phyloP scores from a whole-genome alignment of 2,797 vertebrate species.

The Podarcis lilfordi region DNA sequence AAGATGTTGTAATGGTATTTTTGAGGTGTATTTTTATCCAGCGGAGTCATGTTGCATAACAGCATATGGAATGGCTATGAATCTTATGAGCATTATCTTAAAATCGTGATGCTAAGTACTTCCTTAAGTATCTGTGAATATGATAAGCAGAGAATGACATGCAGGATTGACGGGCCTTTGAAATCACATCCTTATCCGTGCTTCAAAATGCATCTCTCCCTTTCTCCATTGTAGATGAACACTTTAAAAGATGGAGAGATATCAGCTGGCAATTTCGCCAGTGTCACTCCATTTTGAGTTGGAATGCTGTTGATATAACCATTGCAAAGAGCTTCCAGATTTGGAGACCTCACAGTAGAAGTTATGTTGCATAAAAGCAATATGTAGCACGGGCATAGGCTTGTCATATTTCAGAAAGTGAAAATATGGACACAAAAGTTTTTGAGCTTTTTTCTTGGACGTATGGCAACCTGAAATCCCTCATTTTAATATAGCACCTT shows the following conservation, averaged over 20 bases:
- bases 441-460: no score
- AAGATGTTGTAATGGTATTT: not conserved
- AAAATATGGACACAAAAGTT: no score
- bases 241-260: not conserved
- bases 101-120: not conserved
- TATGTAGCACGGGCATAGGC: not conserved
- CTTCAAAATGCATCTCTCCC: rapidly evolving
- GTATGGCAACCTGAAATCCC: no score
- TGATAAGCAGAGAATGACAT: not conserved
- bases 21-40: conserved; percentile 2
- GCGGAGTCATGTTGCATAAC: not conserved
- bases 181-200: not conserved
- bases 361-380: not conserved
- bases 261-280: not conserved
- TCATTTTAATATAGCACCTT: no score
- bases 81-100: not conserved
- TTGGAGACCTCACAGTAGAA: not conserved
- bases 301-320: not conserved
- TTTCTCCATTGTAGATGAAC: not conserved
- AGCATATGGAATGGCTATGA: not conserved
- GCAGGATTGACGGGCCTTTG: not conserved
- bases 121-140: not conserved
- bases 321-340: not conserved
- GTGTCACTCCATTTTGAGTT: rapidly evolving
- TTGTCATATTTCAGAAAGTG: no score